phyloP scores from a whole-genome alignment of 2,113 vertebrate genomes.

The Puffinus mauretanicus region DNA sequence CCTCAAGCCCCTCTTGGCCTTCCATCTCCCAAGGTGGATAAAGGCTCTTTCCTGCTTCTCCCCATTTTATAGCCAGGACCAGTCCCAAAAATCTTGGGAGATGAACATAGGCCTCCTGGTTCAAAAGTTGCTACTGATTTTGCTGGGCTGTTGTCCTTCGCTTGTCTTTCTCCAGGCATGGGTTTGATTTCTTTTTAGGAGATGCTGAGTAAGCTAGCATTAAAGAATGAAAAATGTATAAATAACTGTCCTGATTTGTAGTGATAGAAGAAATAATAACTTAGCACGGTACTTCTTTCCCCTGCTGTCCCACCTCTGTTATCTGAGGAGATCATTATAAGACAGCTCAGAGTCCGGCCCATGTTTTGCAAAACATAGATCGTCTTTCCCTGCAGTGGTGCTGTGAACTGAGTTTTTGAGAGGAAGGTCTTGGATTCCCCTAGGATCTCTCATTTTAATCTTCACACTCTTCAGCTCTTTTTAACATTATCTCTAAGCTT shows the following conservation, averaged over 20 bases:
- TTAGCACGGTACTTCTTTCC: not conserved
- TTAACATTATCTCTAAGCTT: not conserved
- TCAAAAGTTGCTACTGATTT: not conserved
- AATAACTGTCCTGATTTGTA: not conserved
- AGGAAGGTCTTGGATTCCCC: not conserved
- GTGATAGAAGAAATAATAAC: rapidly evolving
- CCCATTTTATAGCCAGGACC: not conserved
- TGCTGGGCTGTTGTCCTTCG: not conserved
- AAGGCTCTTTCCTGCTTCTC: not conserved
- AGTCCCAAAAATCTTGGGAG: not conserved
- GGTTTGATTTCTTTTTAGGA: not conserved
- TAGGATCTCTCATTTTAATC: not conserved
- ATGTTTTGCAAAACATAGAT: not conserved
- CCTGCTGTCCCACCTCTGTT: not conserved
- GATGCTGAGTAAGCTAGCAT: not conserved
- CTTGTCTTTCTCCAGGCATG: rapidly evolving
- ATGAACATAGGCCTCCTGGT: not conserved
- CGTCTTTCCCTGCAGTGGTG: not conserved
- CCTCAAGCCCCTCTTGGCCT: not conserved
- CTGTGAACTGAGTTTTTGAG: not conserved
- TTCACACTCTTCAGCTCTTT: not conserved
- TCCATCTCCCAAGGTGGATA: not conserved
- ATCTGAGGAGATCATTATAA: not conserved
- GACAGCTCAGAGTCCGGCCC: not conserved
- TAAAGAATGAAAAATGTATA: not conserved